Evolutionary conservation across 2,888 invertebrate genomes (phyloP).

Genomic region (Meloe dianella): DNA sequence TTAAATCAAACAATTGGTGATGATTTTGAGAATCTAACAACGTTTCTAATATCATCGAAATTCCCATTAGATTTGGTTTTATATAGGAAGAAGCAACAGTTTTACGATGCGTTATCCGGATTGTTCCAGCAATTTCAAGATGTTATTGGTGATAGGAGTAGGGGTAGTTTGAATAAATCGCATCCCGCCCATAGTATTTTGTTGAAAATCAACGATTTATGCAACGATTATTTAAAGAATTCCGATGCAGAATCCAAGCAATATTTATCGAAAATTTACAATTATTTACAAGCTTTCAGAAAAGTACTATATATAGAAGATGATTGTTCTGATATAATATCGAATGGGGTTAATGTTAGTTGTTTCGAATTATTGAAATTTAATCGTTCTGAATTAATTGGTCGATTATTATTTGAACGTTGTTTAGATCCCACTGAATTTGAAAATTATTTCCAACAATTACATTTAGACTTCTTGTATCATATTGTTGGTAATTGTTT

Average conservation of each 20-base stretch:
- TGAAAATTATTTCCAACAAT: constrained; percentile 70
- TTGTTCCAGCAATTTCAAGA: constrained; percentile 61
- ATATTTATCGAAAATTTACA: constrained; percentile 65
- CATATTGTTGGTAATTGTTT: constrained; percentile 76
- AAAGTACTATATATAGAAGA: constrained; percentile 58
- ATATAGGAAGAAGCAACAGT: constrained; percentile 42
- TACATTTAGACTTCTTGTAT: constrained; percentile 77
- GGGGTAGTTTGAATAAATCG: constrained; percentile 60
- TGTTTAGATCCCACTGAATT: constrained; percentile 71
- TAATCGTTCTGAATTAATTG: constrained; percentile 68
- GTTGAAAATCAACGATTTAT: constrained; percentile 63
- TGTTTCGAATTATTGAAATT: constrained; percentile 64
- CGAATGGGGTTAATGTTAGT: constrained; percentile 52
- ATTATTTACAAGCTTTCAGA: constrained; percentile 66
- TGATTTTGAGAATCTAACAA: background rate
- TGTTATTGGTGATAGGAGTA: constrained; percentile 40
- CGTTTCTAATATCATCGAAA: constrained; percentile 44
- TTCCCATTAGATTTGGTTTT: constrained; percentile 43
- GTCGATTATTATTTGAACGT: constrained; percentile 71
- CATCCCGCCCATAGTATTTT: constrained; percentile 63
- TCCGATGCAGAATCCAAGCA: constrained; percentile 32
- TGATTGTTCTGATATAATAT: constrained; percentile 51
- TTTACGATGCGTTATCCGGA: constrained; percentile 57
- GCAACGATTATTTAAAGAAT: constrained; percentile 44
- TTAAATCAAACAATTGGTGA: constrained; percentile 40